Evolutionary conservation across 2,888 invertebrate species (phyloP).

Genomic region (Nebria brevicollis): DNA sequence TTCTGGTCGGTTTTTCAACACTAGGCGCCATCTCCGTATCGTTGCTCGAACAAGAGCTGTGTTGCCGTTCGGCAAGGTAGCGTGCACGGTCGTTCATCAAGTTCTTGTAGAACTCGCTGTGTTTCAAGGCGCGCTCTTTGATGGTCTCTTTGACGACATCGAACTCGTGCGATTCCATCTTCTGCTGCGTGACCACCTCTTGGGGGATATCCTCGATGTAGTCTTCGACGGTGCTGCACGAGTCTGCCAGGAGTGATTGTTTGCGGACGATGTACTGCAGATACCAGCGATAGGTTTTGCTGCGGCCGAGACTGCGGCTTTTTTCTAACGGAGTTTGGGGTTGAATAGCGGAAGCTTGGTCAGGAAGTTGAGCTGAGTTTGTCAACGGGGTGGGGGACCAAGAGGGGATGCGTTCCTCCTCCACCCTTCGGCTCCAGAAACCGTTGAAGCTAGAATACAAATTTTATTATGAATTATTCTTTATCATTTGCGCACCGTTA

Average conservation of each 20-base stretch:
- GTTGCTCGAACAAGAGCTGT: constrained; percentile 3
- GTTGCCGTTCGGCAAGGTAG: neutral
- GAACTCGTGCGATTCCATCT: constrained; percentile 28
- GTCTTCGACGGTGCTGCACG: constrained; percentile 21
- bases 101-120: constrained; percentile 56
- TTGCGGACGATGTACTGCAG: constrained; percentile 38
- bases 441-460: constrained; percentile 57
- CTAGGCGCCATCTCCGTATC: neutral
- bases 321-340: neutral
- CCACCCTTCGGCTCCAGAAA: constrained; percentile 57
- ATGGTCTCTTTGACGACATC: constrained; percentile 51
- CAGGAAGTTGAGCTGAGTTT: constrained; percentile 29
- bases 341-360: constrained; percentile 11
- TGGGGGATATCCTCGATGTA: constrained; percentile 41
- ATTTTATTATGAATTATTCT: neutral
- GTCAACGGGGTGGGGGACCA: constrained; percentile 44
- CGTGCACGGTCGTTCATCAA: constrained; percentile 48
- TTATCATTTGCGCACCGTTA: neutral
- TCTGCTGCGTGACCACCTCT: constrained; percentile 51
- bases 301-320: constrained; percentile 12
- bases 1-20: constrained; percentile 51
- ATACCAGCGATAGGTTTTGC: constrained; percentile 37
- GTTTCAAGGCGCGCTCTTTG: constrained; percentile 57
- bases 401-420: constrained; percentile 52
- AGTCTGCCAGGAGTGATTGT: constrained; percentile 16